phyloP scores from a whole-genome alignment of 1,140 invertebrate genomes.

The Panagrolaimus sp. region DNA sequence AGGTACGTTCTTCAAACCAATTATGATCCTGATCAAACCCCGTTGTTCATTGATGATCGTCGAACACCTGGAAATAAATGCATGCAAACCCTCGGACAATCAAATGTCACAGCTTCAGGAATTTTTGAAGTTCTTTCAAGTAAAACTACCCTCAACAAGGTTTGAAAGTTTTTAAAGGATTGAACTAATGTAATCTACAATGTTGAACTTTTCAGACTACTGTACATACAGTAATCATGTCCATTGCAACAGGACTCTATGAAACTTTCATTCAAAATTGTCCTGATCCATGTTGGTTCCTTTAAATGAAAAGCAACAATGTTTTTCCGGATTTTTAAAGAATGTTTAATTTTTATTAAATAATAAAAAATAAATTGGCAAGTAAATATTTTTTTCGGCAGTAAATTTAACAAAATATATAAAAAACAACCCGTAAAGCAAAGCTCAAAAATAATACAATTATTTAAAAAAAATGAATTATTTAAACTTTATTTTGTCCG shows the following conservation, averaged over 20 bases:
- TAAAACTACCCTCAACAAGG: slow-evolving; percentile 49
- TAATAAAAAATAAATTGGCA: no score
- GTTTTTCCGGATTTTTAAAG: no score
- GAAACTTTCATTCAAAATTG: slow-evolving; percentile 30
- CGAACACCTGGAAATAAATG: slow-evolving; percentile 63
- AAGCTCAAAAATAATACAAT: no score
- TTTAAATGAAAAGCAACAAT: slow-evolving; percentile 11
- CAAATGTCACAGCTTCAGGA: slow-evolving; percentile 34
- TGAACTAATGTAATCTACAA: not conserved
- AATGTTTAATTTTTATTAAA: no score
- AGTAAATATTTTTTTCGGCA: no score
- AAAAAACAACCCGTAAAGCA: no score
- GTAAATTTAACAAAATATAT: no score
- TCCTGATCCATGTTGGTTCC: slow-evolving; percentile 33
- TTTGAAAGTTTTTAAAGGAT: not conserved
- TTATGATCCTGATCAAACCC: slow-evolving; percentile 62
- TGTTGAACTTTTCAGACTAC: slow-evolving; percentile 14
- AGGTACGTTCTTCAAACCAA: slow-evolving; percentile 67
- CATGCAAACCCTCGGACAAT: slow-evolving; percentile 41
- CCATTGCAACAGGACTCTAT: slow-evolving; percentile 15
- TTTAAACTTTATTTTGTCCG: slow-evolving; percentile 1
- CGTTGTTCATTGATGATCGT: slow-evolving; percentile 61
- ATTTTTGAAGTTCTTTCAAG: slow-evolving; percentile 51
- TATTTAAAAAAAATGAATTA: no score
- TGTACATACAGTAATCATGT: slow-evolving; percentile 28